These are phyloP conservation scores for Mus minutoides DNA, from an alignment of 2,797 vertebrate species.

Conservation along the genomic window DNA sequence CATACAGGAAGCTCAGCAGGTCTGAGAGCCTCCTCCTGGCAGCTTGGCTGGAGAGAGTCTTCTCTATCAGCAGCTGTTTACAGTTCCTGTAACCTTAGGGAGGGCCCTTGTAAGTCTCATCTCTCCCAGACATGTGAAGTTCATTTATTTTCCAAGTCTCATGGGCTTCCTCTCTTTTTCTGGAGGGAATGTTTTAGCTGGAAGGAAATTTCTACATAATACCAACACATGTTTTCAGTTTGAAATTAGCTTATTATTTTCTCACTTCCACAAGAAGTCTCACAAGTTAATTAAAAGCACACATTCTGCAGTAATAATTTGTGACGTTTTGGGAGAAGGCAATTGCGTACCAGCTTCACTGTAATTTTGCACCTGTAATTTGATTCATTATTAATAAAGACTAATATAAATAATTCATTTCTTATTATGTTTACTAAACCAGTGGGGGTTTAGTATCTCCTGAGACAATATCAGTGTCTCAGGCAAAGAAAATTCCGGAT, in stretches of 20 bases:
- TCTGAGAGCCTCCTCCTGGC: not conserved
- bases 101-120: not conserved
- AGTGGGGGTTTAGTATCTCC: conserved; percentile 27
- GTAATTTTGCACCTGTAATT: conserved; percentile 55
- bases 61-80: not conserved
- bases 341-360: conserved; percentile 55
- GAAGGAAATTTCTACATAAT: not conserved
- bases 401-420: conserved; percentile 75
- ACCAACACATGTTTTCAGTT: not conserved
- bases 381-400: conserved; percentile 76
- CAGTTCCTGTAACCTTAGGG: not conserved
- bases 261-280: conserved; percentile 42
- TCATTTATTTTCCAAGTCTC: not conserved
- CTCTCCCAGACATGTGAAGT: not conserved
- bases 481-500: conserved; percentile 61
- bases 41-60: not conserved
- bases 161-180: not conserved
- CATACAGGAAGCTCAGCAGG: too few species aligned
- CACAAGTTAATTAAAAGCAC: conserved; percentile 63
- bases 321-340: conserved; percentile 50
- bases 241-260: conserved; percentile 59
- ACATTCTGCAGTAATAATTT: conserved; percentile 6
- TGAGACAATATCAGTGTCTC: conserved; percentile 51
- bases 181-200: not conserved
- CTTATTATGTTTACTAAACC: conserved; percentile 66